Conservation (phyloP, 2,113 vertebrate genomes). For the Sceloporus undulatus region DNA sequence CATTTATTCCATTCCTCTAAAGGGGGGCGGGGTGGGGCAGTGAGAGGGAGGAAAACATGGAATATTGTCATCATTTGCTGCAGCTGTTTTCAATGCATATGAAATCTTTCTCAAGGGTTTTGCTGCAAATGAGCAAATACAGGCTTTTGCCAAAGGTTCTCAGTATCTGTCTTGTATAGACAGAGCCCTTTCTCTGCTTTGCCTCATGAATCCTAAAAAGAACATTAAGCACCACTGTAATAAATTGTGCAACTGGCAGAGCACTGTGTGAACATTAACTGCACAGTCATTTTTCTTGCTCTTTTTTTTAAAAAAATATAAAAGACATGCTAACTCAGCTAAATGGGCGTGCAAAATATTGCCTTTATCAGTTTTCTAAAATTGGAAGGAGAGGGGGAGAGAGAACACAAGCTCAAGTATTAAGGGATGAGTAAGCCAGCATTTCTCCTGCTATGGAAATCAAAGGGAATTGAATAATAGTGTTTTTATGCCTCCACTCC, state of each 20-base stretch:
- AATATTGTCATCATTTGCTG: conserved; percentile 18
- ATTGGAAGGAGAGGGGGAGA: not conserved
- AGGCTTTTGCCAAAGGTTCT: conserved; percentile 53
- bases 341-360: conserved; percentile 5
- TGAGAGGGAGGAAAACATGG: not conserved
- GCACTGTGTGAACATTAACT: not conserved
- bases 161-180: conserved; percentile 44
- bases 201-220: conserved; percentile 32
- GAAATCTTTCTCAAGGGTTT: conserved; percentile 39
- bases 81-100: conserved; percentile 31
- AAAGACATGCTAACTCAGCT: not conserved
- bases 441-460: not conserved
- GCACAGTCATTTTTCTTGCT: not conserved
- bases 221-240: conserved; percentile 13
- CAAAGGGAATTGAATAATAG: not conserved
- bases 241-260: not conserved
- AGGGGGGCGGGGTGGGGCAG: not conserved
- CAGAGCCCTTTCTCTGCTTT: conserved; percentile 25
- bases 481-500: not conserved
- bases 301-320: not conserved
- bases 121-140: conserved; percentile 58
- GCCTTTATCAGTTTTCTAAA: conserved; percentile 32
- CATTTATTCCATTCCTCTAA: conserved; percentile 8
- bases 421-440: not conserved
- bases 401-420: not conserved